Conservation (phyloP, 2,797 vertebrate genomes). For the Rhinogobio ventralis region DNA sequence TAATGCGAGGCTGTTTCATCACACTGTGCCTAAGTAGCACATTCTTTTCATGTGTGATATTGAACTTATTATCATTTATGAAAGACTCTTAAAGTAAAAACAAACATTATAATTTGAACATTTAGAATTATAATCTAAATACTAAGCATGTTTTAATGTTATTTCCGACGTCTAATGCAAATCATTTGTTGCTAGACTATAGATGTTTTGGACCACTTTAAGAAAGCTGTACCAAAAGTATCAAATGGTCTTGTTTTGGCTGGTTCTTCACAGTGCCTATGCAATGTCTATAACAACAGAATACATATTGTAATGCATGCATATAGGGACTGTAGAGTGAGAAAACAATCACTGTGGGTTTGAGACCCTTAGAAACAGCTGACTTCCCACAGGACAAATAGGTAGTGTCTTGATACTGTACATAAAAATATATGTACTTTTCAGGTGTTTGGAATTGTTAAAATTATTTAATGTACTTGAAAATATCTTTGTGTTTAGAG, state of each 20-base stretch:
- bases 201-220: background rate
- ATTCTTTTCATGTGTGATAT: background rate
- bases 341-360: background rate
- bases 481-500: background rate
- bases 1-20: constrained; percentile 20
- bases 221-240: background rate
- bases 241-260: background rate
- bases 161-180: background rate
- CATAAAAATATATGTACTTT: background rate
- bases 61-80: background rate
- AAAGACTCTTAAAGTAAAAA: background rate
- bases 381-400: background rate
- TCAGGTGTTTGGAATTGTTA: background rate
- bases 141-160: background rate
- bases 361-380: constrained; percentile 11
- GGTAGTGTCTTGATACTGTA: background rate
- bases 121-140: background rate
- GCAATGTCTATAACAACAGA: background rate
- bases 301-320: background rate
- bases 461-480: background rate
- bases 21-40: constrained; percentile 1
- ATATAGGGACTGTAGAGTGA: background rate
- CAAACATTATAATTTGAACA: too few relatives aligned
- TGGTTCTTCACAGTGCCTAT: background rate
- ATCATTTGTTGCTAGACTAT: background rate